Base-by-base conservation (phyloP, 2,797 vertebrate species). In the Vireo griseus region DNA sequence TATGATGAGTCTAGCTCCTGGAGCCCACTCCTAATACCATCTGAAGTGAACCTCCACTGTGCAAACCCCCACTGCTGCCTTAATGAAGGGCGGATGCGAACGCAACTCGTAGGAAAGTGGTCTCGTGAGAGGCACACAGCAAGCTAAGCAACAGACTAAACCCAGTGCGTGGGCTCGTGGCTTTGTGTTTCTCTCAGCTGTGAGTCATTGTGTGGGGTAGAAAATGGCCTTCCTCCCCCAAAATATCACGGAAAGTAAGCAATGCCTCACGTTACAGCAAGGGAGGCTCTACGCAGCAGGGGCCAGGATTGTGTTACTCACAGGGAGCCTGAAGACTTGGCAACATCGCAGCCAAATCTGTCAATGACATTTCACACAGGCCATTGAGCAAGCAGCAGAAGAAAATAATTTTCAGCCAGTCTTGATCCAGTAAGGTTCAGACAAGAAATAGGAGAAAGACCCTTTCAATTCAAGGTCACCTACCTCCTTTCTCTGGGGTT, bases 191-290 rank as follows among this genome's bases (percentile, higher is more conserved):
- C 77, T 84, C 42, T 85, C 74, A 45, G 83, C 86, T 88, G 74
- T 93, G 93, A 94, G 71, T 95, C 94, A 94, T 9, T 65, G 74
- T 82, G 86, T 77, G 90, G 35, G 29, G 90, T 74, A 71, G 25
- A 86, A 86, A 90, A 54, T 24, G 48, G 74, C 68, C 50, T 94
- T 78, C 67, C 86, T 39, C 80, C 86, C 67, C 74, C 59, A 65
- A n/a, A 95, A 92, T 62, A 78, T 28, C 76, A 59, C 0, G 1
- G 76, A 55, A 75, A 90, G 76, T 8, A 72, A 94, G 88, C 61
- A 61, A 1, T 16, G 72, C 72, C 54, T 94, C 79, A 44, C 4
- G 0, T 29, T 74, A 17, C 47, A 61, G 78, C 4, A 5, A 3
- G 54, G 87, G 68, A 85, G 61, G 75, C 78, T 94, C 63, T 21